phyloP scores from a whole-genome alignment of 1,140 invertebrate genomes.

The Platorchestia sp. region DNA sequence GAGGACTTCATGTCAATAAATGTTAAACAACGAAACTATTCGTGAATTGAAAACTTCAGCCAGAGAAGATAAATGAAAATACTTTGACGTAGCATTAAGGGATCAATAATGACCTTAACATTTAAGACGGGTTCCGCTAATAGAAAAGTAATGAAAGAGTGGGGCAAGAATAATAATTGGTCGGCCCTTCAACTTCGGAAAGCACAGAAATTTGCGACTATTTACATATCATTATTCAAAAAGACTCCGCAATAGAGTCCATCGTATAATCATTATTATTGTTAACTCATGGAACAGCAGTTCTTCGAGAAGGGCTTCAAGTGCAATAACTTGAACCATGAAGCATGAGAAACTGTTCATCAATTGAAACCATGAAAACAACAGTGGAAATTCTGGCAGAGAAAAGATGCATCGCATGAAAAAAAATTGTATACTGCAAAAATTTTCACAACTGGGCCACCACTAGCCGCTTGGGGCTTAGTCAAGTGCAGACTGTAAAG shows the following conservation, averaged over 20 bases:
- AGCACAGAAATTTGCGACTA: conserved; percentile 33
- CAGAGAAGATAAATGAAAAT: background rate
- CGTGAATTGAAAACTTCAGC: background rate
- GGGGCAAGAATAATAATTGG: conserved; percentile 44
- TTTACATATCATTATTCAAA: conserved; percentile 46
- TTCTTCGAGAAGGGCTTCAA: background rate
- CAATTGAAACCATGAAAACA: background rate
- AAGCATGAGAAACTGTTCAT: background rate
- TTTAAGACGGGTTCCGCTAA: conserved; percentile 2
- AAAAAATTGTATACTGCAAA: background rate
- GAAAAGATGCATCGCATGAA: background rate
- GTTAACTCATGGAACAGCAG: background rate
- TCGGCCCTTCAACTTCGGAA: conserved; percentile 40
- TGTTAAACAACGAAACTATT: background rate
- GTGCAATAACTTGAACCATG: background rate
- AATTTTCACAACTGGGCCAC: background rate
- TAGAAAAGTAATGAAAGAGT: conserved; percentile 43
- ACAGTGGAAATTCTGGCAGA: conserved; percentile 12
- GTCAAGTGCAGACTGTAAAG: background rate
- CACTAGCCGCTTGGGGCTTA: background rate
- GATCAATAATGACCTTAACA: background rate
- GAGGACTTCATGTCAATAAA: background rate
- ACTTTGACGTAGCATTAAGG: background rate
- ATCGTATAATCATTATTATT: conserved; percentile 16
- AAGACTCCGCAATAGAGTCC: background rate